Conservation (phyloP, 2,113 vertebrate genomes). For the Asarcornis scutulata region DNA sequence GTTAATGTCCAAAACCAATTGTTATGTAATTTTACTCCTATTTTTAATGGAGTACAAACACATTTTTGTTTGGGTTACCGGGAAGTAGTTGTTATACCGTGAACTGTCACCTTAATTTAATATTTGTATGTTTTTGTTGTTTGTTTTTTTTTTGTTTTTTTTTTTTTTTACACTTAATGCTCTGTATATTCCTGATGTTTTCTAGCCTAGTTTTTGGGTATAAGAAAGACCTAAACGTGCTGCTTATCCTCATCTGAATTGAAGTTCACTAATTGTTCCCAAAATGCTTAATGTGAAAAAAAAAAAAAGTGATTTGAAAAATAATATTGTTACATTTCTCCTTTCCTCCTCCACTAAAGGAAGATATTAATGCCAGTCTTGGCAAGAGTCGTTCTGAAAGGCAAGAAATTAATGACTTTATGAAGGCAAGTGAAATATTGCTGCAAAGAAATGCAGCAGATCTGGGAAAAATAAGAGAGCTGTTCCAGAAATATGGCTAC, state of each 20-base stretch:
- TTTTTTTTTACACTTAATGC: not conserved
- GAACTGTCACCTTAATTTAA: not conserved
- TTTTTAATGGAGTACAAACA: not conserved
- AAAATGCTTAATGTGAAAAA: not conserved
- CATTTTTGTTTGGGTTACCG: not conserved
- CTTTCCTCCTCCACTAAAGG: constrained; percentile 70
- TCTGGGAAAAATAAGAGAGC: constrained; percentile 78
- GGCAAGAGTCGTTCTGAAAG: constrained; percentile 58
- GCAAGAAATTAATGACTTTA: constrained; percentile 74
- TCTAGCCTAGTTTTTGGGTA: not conserved
- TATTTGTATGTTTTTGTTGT: not conserved
- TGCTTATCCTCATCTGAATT: not conserved
- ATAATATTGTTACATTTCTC: not conserved
- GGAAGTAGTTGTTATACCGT: not conserved
- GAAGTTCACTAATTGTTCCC: not conserved
- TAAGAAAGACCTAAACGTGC: not conserved
- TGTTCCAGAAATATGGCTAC: constrained; percentile 88
- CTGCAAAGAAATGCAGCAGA: constrained; percentile 80
- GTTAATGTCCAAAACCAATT: not conserved
- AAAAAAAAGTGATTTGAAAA: not conserved
- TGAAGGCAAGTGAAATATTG: constrained; percentile 80
- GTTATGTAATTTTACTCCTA: not conserved
- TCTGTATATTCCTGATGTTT: not conserved
- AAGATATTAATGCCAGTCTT: constrained; percentile 73
- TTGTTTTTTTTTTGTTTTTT: not conserved